Conservation (phyloP, 2,888 invertebrate genomes). For the Platycheirus albimanus region DNA sequence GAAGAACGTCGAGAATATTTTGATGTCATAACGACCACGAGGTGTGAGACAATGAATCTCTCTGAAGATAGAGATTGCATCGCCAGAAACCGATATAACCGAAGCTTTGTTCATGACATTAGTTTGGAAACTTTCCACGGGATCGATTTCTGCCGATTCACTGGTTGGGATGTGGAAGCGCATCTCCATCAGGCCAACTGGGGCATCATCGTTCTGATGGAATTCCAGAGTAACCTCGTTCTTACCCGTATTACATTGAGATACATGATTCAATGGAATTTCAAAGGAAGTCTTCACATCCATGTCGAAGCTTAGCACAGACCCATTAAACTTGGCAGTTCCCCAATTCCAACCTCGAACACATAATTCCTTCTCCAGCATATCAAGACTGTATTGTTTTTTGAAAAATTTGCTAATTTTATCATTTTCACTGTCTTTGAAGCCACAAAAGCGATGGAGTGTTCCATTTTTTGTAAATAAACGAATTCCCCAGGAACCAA, state of each 20-base stretch:
- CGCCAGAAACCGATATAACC: slow-evolving; percentile 98
- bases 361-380: slow-evolving; percentile 95
- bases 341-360: slow-evolving; percentile 99
- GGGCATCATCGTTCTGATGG: slow-evolving; percentile 99
- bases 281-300: slow-evolving; percentile 95
- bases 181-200: slow-evolving; percentile 98
- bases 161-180: slow-evolving; percentile 98
- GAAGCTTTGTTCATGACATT: slow-evolving; percentile 99
- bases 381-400: slow-evolving; percentile 90
- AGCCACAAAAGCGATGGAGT: slow-evolving; percentile 95
- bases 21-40: slow-evolving; percentile 95
- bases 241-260: slow-evolving; percentile 97
- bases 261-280: slow-evolving; percentile 97
- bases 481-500: slow-evolving; percentile 94
- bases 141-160: slow-evolving; percentile 93
- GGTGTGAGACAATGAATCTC: slow-evolving; percentile 99
- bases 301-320: slow-evolving; percentile 92
- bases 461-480: slow-evolving; percentile 95
- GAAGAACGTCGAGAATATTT: slow-evolving; percentile 94
- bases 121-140: slow-evolving; percentile 98
- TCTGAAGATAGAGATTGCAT: slow-evolving; percentile 97
- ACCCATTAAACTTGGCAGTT: slow-evolving; percentile 95
- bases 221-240: slow-evolving; percentile 99
- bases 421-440: slow-evolving; percentile 96
- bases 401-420: slow-evolving; percentile 95